Percentiles rank a stretch among this genome's conserved stretches.
Conservation (phyloP, 2,888 invertebrate genomes). For the Celastrina argiolus region DNA sequence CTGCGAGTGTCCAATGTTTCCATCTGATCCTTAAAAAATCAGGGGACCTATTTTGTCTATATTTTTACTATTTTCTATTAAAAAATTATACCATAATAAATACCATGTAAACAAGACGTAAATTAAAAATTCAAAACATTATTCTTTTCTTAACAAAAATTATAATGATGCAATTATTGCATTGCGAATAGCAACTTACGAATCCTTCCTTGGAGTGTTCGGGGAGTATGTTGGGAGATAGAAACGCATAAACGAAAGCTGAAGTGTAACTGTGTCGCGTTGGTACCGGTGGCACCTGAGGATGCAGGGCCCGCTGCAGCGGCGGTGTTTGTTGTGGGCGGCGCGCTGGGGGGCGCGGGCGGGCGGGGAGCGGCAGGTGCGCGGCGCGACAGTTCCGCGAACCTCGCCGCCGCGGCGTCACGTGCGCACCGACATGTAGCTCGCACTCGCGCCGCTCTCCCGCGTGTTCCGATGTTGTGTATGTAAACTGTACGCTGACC, state of each 20-base stretch:
- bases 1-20: not conserved
- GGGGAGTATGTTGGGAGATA: no score
- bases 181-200: no score
- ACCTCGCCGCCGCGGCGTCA: slow-evolving; percentile 58
- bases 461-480: slow-evolving; percentile 52
- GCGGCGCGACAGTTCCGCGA: slow-evolving; percentile 67
- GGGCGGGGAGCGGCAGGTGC: slow-evolving; percentile 49
- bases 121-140: no score
- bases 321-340: slow-evolving; percentile 71
- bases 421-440: slow-evolving; percentile 58
- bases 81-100: no score
- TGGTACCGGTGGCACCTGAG: slow-evolving; percentile 49
- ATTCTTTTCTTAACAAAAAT: no score
- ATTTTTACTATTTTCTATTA: no score
- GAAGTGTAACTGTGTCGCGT: slow-evolving; percentile 55
- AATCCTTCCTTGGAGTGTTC: no score
- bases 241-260: slow-evolving; percentile 42
- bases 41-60: no score
- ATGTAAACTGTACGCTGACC: slow-evolving; percentile 38
- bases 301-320: slow-evolving; percentile 68
- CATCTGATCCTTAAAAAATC: no score
- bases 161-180: no score
- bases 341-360: slow-evolving; percentile 48
- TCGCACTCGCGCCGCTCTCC: slow-evolving; percentile 47
- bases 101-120: no score